phyloP scores from a whole-genome alignment of 2,113 vertebrate genomes.

The Sturnira hondurensis region DNA sequence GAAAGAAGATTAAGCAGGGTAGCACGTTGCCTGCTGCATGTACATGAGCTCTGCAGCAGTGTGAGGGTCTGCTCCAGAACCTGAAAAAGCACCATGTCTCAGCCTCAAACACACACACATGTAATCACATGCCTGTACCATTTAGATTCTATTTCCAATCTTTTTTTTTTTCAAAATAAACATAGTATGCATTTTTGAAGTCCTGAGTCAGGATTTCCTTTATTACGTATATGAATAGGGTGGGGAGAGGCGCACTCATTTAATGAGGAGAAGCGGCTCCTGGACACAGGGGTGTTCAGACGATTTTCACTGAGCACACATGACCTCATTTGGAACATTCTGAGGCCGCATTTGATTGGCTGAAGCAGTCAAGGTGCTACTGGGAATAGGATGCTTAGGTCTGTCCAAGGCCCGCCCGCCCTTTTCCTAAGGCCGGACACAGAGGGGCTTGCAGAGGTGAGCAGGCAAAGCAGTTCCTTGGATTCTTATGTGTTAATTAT shows the following conservation, averaged over 20 bases:
- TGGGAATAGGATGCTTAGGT: background rate
- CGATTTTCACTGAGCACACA: background rate
- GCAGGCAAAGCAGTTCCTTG: background rate
- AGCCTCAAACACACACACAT: constrained; percentile 1
- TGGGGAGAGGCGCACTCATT: background rate
- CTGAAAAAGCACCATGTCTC: background rate
- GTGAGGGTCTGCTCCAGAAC: background rate
- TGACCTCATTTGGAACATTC: background rate
- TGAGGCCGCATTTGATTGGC: background rate
- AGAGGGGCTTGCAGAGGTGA: background rate
- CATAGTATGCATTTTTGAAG: background rate
- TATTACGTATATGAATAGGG: background rate
- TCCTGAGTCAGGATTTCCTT: background rate
- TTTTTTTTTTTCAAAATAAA: constrained; percentile 30
- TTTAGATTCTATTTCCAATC: background rate
- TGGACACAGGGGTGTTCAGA: background rate
- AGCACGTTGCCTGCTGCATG: background rate
- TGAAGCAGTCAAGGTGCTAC: background rate
- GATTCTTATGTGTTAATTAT: background rate
- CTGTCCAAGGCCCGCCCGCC: background rate
- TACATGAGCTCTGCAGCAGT: background rate
- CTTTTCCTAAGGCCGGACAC: background rate
- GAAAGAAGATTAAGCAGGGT: background rate
- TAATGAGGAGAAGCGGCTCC: background rate
- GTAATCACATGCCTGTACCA: background rate